Base-by-base conservation (phyloP, 2,888 invertebrate species). In the Spialia ferax region DNA sequence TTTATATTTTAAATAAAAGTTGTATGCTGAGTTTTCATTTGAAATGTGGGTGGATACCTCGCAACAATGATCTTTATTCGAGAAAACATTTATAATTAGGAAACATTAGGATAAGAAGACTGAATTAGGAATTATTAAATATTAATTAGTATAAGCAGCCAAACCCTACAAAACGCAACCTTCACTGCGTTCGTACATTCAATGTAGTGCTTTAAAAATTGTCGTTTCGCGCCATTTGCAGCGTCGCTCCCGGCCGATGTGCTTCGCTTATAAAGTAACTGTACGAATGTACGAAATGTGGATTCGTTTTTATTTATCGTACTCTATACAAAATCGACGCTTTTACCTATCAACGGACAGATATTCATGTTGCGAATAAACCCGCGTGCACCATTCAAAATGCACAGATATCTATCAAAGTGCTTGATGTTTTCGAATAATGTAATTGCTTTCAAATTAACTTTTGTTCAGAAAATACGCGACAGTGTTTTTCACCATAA, bases 171-270 rank as follows among this genome's bases (percentile, higher is more conserved):
- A 20, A 15, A 52, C 35, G 35, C 57, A 64, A 50, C 54, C 22
- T 61, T 60, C 29, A 29, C 38, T 3, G 13, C 60, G 80, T 85
- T 85, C 79, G 82, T 87, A 87, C 86, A 88, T 91, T 89, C 87
- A 90, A 89, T 91, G 90, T 88, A 86, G 85, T 88, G 88, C 87
- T 91, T 91, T 91, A 91, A 92, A 91, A 89, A 89, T n/a, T 89
- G 86, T 89, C 91, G 89, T 89, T 90, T 89, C 88, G 86, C 89
- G 83, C 91, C 90, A 91, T 93, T 92, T 89, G 83, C 87, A 88
- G 80, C 82, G 55, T 38, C 83, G 82, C 78, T 82, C 84, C 4
- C 79, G 76, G 77, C 79, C 85, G 83, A 87, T 89, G 86, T 90
- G 89, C 84, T 80, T 77, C 80, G 89, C 86, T 86, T 91, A 89